These are phyloP conservation scores for Choloepus hoffmanni DNA, from an alignment of 2,113 vertebrate genomes.

Conservation along the genomic window DNA sequence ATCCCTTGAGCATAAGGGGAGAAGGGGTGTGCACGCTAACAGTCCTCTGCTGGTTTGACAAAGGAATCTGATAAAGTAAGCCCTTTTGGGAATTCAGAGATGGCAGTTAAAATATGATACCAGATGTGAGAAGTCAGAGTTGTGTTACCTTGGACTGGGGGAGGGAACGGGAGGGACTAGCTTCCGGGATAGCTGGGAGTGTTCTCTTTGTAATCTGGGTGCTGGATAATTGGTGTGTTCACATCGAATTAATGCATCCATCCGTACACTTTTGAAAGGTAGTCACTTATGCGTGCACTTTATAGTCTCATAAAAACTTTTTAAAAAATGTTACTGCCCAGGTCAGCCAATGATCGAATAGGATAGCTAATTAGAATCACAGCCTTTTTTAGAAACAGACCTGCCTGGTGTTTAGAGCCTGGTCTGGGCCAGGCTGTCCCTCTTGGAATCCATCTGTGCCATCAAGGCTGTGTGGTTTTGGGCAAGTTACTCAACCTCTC, in stretches of 20 bases:
- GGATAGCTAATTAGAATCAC: neutral
- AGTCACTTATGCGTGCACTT: neutral
- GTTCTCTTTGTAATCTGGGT: neutral
- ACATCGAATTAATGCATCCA: neutral
- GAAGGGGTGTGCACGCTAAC: rapidly evolving
- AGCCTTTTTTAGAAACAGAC: neutral
- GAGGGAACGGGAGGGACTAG: neutral
- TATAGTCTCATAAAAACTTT: neutral
- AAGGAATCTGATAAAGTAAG: too few relatives aligned
- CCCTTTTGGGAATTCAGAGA: constrained; percentile 5
- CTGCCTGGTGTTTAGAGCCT: neutral
- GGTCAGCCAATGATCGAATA: neutral
- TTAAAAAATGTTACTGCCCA: neutral
- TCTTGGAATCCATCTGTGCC: neutral
- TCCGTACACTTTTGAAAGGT: neutral
- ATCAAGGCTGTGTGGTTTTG: neutral
- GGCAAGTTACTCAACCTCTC: neutral
- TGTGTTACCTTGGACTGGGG: neutral
- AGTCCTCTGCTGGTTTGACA: neutral
- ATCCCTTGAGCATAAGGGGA: neutral
- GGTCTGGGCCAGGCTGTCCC: neutral
- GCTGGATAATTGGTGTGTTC: neutral
- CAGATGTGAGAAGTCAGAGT: neutral
- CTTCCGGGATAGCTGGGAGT: neutral
- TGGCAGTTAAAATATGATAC: neutral